phyloP scores from a whole-genome alignment of 2,113 vertebrate genomes.

The Dicaeum eximium region DNA sequence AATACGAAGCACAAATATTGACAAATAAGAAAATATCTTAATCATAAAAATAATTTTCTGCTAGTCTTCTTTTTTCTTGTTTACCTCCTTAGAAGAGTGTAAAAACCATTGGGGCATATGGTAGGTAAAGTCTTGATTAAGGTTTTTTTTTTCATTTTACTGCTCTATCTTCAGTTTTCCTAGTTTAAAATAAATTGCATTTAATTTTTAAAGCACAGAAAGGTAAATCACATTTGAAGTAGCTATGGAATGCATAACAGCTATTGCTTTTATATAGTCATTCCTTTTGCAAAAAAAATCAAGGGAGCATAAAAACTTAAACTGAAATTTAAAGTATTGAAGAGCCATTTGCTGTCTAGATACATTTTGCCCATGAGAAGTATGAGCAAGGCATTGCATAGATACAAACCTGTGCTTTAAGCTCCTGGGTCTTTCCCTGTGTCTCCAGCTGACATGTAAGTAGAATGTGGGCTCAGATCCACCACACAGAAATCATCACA shows the following conservation, averaged over 20 bases:
- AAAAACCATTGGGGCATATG: background rate
- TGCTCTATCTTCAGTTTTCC: background rate
- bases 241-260: background rate
- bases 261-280: background rate
- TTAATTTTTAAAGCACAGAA: background rate
- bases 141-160: background rate
- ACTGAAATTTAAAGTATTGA: background rate
- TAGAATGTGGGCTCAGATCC: background rate
- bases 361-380: background rate
- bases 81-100: background rate
- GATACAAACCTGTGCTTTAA: background rate
- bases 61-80: background rate
- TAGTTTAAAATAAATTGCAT: background rate
- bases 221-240: background rate
- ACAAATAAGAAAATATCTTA: constrained; percentile 25
- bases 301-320: fast-evolving
- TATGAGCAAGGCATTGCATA: background rate
- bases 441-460: background rate
- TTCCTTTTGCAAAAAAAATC: background rate
- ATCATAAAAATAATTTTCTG: background rate
- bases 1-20: background rate
- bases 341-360: background rate
- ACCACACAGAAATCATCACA: background rate
- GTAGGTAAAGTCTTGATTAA: background rate
- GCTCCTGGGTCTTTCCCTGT: background rate